Base-by-base conservation (phyloP, 2,113 vertebrate genomes). In the Rhinichthys klamathensis region DNA sequence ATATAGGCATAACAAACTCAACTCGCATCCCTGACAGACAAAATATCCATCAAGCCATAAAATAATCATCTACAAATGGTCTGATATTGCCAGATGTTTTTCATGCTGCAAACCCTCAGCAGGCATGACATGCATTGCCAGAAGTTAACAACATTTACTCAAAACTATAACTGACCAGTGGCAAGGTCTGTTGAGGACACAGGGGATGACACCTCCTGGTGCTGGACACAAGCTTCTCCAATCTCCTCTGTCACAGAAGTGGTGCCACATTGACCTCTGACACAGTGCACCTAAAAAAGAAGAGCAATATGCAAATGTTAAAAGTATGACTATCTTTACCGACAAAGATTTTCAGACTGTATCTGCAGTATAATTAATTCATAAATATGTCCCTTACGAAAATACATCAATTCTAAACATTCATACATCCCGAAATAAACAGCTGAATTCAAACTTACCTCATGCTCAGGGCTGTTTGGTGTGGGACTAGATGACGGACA, bases 231-330 rank as follows among this genome's bases (percentile, higher is more conserved):
- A 70, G 21, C 32, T 11, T 70, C 32, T 10, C 32, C 16, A 21
- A 70, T 10, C 15, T 8, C 30, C 32, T 38, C 18, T 70, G 38
- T 38, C 15, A 0, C 23, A 74, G 72, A 70, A 70, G 35, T n/a
- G n/a, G n/a, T 41, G 69, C 1, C 32, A n/a, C 21, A 72, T 41
- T 72, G 69, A 72, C 69, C 69, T 72, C 69, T 35, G 32, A 70
- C 67, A 70, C 44, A 51, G 49, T 16, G n/a, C 73, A 75, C 73
- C 73, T 75, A 30, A 75, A 75, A 75, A 49, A 75, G 5, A 51
- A 75, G 16, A 70, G 44, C 44, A 75, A 49, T 27, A 49, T 75
- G 44, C 44, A 35, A 70, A 70, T 41, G 35, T 70, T 70, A 41
- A 70, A 70, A n/a, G 11, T 16, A 70, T 70, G 35, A 12, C 30